phyloP scores from a whole-genome alignment of 2,888 invertebrate species.

The Lasiommata megera region DNA sequence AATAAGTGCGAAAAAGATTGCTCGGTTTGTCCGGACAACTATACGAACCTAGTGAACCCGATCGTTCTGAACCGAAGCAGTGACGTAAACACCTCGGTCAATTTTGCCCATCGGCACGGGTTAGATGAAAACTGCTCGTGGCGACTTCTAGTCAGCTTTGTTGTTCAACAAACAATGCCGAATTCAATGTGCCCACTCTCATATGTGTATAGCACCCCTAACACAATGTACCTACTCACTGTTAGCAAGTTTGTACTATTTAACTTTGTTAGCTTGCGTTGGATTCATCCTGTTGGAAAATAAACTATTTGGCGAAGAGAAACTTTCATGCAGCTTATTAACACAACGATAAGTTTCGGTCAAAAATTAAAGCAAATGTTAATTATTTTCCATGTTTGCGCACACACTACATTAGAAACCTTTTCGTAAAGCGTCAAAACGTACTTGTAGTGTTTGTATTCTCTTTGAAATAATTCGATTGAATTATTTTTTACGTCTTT shows the following conservation, averaged over 20 bases:
- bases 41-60: no score
- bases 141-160: neutral
- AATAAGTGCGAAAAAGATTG: no score
- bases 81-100: no score
- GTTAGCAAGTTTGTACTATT: neutral
- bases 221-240: neutral
- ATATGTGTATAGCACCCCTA: neutral
- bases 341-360: neutral
- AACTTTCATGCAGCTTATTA: conserved; percentile 7
- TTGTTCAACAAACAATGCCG: neutral
- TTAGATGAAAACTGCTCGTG: neutral
- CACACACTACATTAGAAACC: neutral
- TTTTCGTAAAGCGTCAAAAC: neutral
- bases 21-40: no score
- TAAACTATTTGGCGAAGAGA: conserved; percentile 6
- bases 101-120: no score
- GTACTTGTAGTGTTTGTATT: no score
- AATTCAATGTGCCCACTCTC: neutral
- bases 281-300: conserved; percentile 6
- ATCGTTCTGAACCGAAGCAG: no score
- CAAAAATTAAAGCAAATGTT: neutral
- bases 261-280: conserved; percentile 3
- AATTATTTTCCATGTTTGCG: neutral
- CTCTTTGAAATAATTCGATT: no score
- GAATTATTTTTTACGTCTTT: no score